phyloP scores from a whole-genome alignment of 2,113 vertebrate species.

The Siniperca knerii region DNA sequence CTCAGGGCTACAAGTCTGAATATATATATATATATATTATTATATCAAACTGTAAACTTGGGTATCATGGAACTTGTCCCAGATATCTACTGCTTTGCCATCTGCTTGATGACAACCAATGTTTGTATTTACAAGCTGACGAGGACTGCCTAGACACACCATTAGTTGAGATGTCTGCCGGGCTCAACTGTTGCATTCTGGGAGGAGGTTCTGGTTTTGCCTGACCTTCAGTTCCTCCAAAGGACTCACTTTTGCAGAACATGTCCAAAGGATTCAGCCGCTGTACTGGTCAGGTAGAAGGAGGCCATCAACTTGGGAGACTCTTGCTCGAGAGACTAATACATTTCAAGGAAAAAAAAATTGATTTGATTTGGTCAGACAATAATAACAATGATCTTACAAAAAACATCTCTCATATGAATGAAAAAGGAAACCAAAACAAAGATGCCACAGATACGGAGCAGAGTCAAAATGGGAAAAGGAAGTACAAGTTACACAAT shows the following conservation, averaged over 20 bases:
- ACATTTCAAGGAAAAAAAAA: background rate
- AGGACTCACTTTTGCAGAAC: background rate
- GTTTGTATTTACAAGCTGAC: background rate
- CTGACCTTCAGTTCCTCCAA: background rate
- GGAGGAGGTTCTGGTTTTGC: background rate
- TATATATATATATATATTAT: too few relatives aligned
- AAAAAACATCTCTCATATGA: background rate
- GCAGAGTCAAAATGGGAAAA: background rate
- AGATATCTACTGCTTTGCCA: background rate
- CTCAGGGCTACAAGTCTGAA: background rate
- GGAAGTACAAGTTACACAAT: background rate
- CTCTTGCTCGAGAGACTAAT: background rate
- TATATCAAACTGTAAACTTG: background rate
- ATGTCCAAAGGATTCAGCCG: slow-evolving; percentile 1
- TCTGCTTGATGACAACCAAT: background rate
- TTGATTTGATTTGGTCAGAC: background rate
- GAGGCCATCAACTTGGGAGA: background rate
- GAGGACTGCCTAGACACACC: background rate
- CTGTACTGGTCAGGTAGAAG: slow-evolving; percentile 6
- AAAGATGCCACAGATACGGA: background rate
- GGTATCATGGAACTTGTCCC: background rate
- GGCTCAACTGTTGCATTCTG: background rate
- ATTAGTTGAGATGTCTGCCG: background rate
- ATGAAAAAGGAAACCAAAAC: background rate
- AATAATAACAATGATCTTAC: background rate